Percentiles rank a stretch among this genome's conserved stretches.
phyloP scores from a whole-genome alignment of 2,113 vertebrate genomes.

The Lichenostomus cassidix region DNA sequence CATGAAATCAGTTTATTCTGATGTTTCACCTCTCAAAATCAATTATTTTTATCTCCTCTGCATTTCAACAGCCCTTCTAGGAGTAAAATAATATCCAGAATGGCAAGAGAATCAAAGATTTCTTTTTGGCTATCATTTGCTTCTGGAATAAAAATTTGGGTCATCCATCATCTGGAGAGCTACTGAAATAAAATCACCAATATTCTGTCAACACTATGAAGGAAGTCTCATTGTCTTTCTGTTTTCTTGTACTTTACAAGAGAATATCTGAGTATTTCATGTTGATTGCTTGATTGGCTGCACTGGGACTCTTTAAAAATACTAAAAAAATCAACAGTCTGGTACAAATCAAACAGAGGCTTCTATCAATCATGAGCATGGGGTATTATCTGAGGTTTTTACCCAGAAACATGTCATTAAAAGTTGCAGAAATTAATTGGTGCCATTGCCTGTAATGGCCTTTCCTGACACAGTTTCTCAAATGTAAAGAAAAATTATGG shows the following conservation, averaged over 20 bases:
- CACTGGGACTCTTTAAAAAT: slow-evolving; percentile 86
- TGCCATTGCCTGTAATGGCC: slow-evolving; percentile 81
- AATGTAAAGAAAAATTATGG: slow-evolving; percentile 85
- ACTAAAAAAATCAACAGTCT: slow-evolving; percentile 80
- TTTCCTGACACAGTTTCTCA: slow-evolving; percentile 81
- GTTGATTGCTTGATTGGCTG: slow-evolving; percentile 88
- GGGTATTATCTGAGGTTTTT: slow-evolving; percentile 81
- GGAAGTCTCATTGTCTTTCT: slow-evolving; percentile 71
- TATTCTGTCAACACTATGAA: slow-evolving; percentile 62
- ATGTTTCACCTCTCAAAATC: background rate
- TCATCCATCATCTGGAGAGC: slow-evolving; percentile 76
- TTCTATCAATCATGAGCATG: slow-evolving; percentile 75
- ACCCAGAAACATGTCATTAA: slow-evolving; percentile 83
- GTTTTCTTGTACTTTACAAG: slow-evolving; percentile 75
- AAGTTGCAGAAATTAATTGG: slow-evolving; percentile 88
- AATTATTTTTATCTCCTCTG: slow-evolving; percentile 27
- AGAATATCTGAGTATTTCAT: slow-evolving; percentile 81
- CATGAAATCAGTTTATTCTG: background rate
- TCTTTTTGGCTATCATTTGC: slow-evolving; percentile 69
- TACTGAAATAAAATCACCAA: slow-evolving; percentile 72
- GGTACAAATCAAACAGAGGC: slow-evolving; percentile 81
- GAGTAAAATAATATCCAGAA: slow-evolving; percentile 26
- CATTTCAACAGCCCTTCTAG: slow-evolving; percentile 44
- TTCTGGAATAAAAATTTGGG: slow-evolving; percentile 74
- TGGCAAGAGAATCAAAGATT: slow-evolving; percentile 28